Conservation (phyloP, 2,888 invertebrate genomes). For the Graphium colonna region DNA sequence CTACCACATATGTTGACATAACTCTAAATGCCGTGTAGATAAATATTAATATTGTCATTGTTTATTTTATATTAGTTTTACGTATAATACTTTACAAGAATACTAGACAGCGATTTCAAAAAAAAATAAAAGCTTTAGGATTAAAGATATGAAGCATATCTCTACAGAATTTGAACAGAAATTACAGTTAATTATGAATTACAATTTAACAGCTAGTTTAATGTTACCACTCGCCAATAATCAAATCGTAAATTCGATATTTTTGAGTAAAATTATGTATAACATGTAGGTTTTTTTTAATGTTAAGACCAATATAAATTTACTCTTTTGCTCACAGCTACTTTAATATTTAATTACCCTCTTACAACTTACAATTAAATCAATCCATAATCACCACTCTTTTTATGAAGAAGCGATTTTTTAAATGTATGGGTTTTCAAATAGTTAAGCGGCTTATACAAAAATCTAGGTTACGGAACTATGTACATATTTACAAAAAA, state of each 20-base stretch:
- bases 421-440: too few relatives aligned
- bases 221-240: conserved; percentile 12
- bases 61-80: conserved; percentile 66
- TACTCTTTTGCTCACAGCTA: conserved; percentile 21
- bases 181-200: conserved; percentile 24
- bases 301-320: conserved; percentile 9
- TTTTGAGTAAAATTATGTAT: conserved; percentile 8
- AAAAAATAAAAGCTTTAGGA: conserved; percentile 47
- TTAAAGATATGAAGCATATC: conserved; percentile 43
- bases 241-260: conserved; percentile 21
- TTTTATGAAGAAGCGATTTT: conserved; percentile 17
- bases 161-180: conserved; percentile 38
- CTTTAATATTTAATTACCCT: conserved; percentile 21
- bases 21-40: conserved; percentile 68
- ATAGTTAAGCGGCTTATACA: conserved; percentile 56
- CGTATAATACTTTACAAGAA: conserved; percentile 67
- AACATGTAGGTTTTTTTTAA: conserved; percentile 5
- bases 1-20: conserved; percentile 68
- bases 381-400: conserved; percentile 9
- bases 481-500: conserved; percentile 58
- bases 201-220: conserved; percentile 15
- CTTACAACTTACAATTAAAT: conserved; percentile 18
- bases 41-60: conserved; percentile 77
- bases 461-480: conserved; percentile 57
- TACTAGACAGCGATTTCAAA: conserved; percentile 57